Conservation (phyloP, 2,113 vertebrate species). For the Colius striatus region DNA sequence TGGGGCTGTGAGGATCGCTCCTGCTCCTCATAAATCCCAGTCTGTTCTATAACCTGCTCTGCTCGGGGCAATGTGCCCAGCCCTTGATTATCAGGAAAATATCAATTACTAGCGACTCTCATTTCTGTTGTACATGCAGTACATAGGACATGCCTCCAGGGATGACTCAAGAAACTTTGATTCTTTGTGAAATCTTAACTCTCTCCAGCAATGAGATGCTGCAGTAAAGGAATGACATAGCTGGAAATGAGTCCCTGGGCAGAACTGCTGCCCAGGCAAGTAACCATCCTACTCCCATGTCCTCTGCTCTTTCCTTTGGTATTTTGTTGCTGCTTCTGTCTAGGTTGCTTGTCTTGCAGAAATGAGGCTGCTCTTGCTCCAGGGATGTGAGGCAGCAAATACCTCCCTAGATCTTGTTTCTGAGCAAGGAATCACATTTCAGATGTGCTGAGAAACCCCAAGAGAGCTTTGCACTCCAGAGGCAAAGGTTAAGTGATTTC, state of each 20-base stretch:
- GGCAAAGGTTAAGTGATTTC: not conserved
- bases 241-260: not conserved
- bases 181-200: not conserved
- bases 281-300: not conserved
- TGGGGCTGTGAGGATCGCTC: not conserved
- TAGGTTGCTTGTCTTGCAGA: not conserved
- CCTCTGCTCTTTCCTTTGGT: not conserved
- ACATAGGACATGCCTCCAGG: not conserved
- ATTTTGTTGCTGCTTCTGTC: not conserved
- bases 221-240: not conserved
- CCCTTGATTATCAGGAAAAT: slow-evolving; percentile 19
- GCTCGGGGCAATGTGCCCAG: not conserved
- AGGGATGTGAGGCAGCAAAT: not conserved
- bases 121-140: not conserved
- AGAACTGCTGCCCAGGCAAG: not conserved
- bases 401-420: not conserved
- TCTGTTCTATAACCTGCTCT: not conserved
- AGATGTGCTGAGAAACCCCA: not conserved
- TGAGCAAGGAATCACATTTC: not conserved
- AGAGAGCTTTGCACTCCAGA: not conserved
- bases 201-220: not conserved
- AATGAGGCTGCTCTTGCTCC: not conserved
- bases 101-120: not conserved
- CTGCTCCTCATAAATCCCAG: not conserved
- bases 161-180: slow-evolving; percentile 11